Conservation (phyloP, 2,113 vertebrate genomes). For the Osmerus eperlanus region DNA sequence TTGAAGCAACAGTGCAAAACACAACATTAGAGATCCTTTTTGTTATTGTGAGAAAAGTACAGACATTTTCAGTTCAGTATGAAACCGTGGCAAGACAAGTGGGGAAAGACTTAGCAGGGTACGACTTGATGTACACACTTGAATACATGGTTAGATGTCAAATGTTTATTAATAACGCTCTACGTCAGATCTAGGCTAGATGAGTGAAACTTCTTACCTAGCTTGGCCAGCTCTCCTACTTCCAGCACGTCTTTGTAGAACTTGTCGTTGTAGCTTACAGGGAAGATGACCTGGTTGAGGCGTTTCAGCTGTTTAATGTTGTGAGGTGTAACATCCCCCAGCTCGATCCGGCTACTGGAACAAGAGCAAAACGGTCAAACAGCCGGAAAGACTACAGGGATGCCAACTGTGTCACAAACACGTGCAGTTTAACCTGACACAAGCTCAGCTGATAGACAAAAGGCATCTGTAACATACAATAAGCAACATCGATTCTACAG, state of each 20-base stretch:
- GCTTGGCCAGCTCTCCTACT: slow-evolving; percentile 97
- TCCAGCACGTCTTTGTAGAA: slow-evolving; percentile 99
- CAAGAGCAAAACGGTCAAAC: slow-evolving; percentile 90
- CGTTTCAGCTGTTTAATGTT: slow-evolving; percentile 99
- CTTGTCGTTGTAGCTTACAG: slow-evolving; percentile 99
- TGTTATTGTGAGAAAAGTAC: no score
- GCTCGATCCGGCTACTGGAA: slow-evolving; percentile 99
- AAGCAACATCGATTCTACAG: no score
- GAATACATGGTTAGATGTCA: no score
- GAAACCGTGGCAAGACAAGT: no score
- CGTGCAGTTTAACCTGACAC: not conserved
- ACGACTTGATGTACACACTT: no score
- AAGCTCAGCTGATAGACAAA: not conserved
- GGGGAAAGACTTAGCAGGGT: no score
- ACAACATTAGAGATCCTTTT: no score
- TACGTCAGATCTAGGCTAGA: not conserved
- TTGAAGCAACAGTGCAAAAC: no score
- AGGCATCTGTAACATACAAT: not conserved
- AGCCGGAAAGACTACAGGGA: not conserved
- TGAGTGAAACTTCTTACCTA: slow-evolving; percentile 74
- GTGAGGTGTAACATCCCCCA: slow-evolving; percentile 99
- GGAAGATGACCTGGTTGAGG: slow-evolving; percentile 99
- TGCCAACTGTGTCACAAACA: not conserved
- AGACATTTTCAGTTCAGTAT: no score
- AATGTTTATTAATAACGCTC: not conserved